Evolutionary conservation across 1,140 invertebrate species (phyloP).

Genomic region (Drosophila pruinosa): DNA sequence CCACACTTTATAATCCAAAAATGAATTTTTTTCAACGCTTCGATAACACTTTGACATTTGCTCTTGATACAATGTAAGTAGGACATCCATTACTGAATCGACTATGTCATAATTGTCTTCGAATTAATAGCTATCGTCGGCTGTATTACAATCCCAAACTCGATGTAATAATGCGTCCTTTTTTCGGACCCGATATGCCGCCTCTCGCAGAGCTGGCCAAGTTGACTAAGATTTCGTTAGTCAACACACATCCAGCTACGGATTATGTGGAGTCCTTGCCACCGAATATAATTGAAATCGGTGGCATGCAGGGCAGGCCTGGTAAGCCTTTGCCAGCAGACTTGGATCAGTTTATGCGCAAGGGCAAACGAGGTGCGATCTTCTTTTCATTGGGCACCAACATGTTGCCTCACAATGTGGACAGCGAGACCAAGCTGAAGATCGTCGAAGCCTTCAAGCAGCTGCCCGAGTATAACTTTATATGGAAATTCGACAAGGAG

Average conservation of each 20-base stretch:
- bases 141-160: slow-evolving; percentile 21
- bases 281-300: slow-evolving; percentile 84
- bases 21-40: slow-evolving; percentile 59
- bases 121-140: slow-evolving; percentile 12
- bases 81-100: not conserved
- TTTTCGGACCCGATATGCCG: slow-evolving; percentile 18
- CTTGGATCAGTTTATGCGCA: slow-evolving; percentile 21
- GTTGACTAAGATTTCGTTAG: slow-evolving; percentile 47
- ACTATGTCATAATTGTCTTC: not conserved
- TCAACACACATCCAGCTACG: slow-evolving; percentile 82
- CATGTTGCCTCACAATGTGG: slow-evolving; percentile 18
- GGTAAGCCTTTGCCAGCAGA: slow-evolving; percentile 43
- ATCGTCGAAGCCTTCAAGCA: slow-evolving; percentile 47
- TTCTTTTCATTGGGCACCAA: slow-evolving; percentile 33
- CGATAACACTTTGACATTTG: slow-evolving; percentile 54
- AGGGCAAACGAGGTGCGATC: slow-evolving; percentile 17
- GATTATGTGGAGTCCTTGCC: slow-evolving; percentile 76
- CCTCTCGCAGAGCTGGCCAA: slow-evolving; percentile 11
- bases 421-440: slow-evolving; percentile 5
- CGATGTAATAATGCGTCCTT: slow-evolving; percentile 16
- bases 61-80: slow-evolving; percentile 43
- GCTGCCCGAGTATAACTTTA: slow-evolving; percentile 47
- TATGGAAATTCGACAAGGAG: slow-evolving; percentile 74
- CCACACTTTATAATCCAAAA: slow-evolving; percentile 14
- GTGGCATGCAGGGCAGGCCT: slow-evolving; percentile 83